Evolutionary conservation across 2,888 invertebrate species (phyloP), one percentile per base, ranked within the genome.

Genomic region (Drosophila kuntzei): DNA sequence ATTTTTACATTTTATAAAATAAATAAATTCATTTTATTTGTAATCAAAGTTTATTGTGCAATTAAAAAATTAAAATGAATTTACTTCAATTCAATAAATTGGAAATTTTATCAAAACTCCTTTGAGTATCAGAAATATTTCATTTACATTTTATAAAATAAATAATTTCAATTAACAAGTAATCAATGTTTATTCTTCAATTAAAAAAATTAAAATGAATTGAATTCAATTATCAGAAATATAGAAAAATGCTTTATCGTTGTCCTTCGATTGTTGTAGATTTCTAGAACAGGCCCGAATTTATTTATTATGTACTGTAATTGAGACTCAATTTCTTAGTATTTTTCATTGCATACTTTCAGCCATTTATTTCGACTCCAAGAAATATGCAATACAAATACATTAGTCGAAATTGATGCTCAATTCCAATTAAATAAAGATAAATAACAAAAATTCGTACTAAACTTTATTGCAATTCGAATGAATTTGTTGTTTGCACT

Each of bases 381-480:
- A 18, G 39, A 39, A 39, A 4, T 5, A 11, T 4, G 14, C 34
- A 7, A 9, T 11, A 34, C 1, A 16, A 50, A 25, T 11, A 4
- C 22, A 34, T 34, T 0, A n/a, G 11, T 18, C 39, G 36, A 12
- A 16, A 0, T 29, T 16, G 12, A 1, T n/a, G 8, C 22, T 25
- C 1, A 16, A 25, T 16, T 51, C 12, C 16, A 11, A 25, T 51
- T 14, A 8, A 14, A 22, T 39, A 11, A 2, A 12, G 5, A n/a
- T 39, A 34, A 14, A 36, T 36, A 43, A n/a, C 34, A 3, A 34
- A 47, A 5, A 29, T 34, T 16, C 18, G 8, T 2, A n/a, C 12
- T 12, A n/a, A 22, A 41, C 20, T 41, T 22, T 20, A 36, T 51
- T 41, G 22, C 22, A 37, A 47, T 49, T 55, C 7, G 9, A 22